Conservation (phyloP, 2,797 vertebrate genomes). For the Chromis chromis region DNA sequence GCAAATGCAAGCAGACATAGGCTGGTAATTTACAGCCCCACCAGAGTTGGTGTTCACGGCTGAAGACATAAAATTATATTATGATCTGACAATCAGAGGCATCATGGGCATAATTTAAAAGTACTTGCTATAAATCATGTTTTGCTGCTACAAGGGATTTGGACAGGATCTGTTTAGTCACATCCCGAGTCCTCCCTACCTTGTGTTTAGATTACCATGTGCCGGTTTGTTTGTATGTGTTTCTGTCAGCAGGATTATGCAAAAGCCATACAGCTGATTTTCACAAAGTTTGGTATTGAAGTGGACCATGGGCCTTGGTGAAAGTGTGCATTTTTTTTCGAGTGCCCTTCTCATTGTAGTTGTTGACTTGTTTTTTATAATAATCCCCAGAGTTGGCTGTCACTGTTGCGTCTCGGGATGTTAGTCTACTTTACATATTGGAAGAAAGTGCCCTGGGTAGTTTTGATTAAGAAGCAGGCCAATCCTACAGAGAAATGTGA, state of each 20-base stretch:
- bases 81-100: slow-evolving; percentile 66
- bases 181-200: not conserved
- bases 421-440: not conserved
- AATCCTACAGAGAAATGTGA: too few species aligned
- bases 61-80: slow-evolving; percentile 65
- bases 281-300: too few species aligned
- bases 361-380: slow-evolving; percentile 32
- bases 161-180: slow-evolving; percentile 25
- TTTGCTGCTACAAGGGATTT: slow-evolving; percentile 40
- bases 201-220: too few species aligned
- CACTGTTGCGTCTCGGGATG: slow-evolving; percentile 4
- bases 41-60: slow-evolving; percentile 53
- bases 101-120: slow-evolving; percentile 60
- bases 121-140: slow-evolving; percentile 35
- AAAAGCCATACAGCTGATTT: too few species aligned
- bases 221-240: too few species aligned
- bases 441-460: not conserved
- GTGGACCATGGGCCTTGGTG: too few species aligned
- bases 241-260: too few species aligned
- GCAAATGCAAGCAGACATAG: slow-evolving; percentile 63
- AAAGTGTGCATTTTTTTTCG: too few species aligned
- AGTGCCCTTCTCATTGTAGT: slow-evolving; percentile 14
- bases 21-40: slow-evolving; percentile 68
- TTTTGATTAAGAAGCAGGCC: slow-evolving; percentile 4
- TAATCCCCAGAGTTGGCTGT: slow-evolving; percentile 22